These are phyloP conservation scores for Barbus barbus DNA, from an alignment of 2,113 vertebrate species.

Conservation along the genomic window DNA sequence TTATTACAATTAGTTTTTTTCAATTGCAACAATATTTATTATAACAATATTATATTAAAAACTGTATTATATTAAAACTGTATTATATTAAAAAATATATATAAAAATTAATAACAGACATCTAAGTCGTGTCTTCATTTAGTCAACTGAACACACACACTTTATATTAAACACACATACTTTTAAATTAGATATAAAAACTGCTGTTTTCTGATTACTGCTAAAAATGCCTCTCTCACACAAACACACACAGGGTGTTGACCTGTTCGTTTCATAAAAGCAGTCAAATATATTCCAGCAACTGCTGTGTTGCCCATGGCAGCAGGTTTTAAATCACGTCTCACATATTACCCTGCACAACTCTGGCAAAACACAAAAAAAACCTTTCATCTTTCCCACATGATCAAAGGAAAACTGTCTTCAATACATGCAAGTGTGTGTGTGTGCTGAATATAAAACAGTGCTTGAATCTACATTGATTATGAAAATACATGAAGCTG, in stretches of 20 bases:
- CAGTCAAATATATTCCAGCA: constrained; percentile 15
- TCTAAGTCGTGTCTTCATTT: too few relatives aligned
- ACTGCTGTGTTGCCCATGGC: constrained; percentile 7
- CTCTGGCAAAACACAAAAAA: constrained; percentile 34
- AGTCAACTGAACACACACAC: too few relatives aligned
- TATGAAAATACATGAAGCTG: constrained; percentile 35
- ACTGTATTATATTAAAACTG: too few relatives aligned
- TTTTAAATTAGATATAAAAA: not conserved
- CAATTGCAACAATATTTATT: too few relatives aligned
- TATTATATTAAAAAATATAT: too few relatives aligned
- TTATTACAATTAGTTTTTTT: too few relatives aligned
- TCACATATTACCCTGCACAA: constrained; percentile 21
- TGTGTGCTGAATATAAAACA: constrained; percentile 33
- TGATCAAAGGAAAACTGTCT: constrained; percentile 50
- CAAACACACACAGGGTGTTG: constrained; percentile 3
- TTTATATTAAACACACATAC: not conserved
- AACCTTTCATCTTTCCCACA: constrained; percentile 39
- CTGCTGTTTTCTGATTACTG: not conserved
- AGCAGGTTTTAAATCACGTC: constrained; percentile 29
- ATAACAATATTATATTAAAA: too few relatives aligned
- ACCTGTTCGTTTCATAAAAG: constrained; percentile 19
- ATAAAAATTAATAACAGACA: too few relatives aligned
- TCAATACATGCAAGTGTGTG: constrained; percentile 33
- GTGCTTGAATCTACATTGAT: constrained; percentile 32
- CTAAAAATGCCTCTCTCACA: not conserved